Base-by-base conservation (phyloP, 2,113 vertebrate species). In the Dasyprocta punctata region DNA sequence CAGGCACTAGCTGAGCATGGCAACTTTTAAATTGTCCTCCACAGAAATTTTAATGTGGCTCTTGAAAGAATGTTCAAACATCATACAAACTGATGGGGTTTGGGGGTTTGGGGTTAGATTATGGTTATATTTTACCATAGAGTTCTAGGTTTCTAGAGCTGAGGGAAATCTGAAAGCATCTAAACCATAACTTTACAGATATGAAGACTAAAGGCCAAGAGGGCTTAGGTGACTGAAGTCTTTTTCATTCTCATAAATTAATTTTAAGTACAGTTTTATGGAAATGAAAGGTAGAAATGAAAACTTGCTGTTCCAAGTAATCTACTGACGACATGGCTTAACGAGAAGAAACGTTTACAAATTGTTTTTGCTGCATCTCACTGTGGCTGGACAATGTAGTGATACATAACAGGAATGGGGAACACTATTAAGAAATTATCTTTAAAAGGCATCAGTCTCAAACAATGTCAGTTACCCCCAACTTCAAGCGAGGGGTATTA, bases 311-410 rank as follows among this genome's bases (percentile, higher is more conserved):
- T 84, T 87, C 30, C 63, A 89, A 89, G 78, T 63, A 7, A 36
- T 58, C 67, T 24, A 41, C 1, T 75, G 82, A 71, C 41, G 87
- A 36, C 11, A 77, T 80, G 49, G 44, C 54, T 86, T 65, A 33
- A 28, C 71, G 19, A 58, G n/a, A 81, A 56, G n/a, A 92, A 75
- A 71, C 52, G 17, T 49, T 92, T 80, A 49, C 19, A 82, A 65
- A 52, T n/a, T 38, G 73, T 69, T 90, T 96, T 93, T 91, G 11
- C n/a, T 93, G 2, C 69, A 44, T 69, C 86, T 89, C 63, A n/a
- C 20, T 83, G 49, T 65, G 49, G 73, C 36, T 26, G 60, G 41
- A 86, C 69, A 81, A 47, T 92, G 69, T 84, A 77, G 49, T 87
- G 16, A 41, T 75, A 88, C n/a, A 58, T 56, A 84, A 58, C 36